phyloP scores from a whole-genome alignment of 2,797 vertebrate species.

The Hydrolagus colliei region DNA sequence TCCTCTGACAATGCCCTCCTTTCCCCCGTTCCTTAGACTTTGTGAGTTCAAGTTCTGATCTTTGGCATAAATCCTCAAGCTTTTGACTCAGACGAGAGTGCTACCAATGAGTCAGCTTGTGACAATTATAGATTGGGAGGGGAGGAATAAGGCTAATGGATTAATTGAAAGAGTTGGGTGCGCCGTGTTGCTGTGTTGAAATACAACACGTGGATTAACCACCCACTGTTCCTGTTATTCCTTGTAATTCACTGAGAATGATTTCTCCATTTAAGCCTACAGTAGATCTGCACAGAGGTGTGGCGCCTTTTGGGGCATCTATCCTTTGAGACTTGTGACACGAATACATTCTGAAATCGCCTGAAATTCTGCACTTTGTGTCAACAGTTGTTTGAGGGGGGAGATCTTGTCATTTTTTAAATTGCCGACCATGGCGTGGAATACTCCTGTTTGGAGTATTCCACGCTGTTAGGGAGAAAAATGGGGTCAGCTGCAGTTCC shows the following conservation, averaged over 20 bases:
- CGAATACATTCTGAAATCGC: background rate
- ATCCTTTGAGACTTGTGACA: background rate
- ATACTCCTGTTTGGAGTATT: no score
- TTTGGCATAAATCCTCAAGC: no score
- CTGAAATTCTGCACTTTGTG: background rate
- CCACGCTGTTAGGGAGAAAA: no score
- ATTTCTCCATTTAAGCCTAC: conserved; percentile 1
- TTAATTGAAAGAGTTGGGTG: background rate
- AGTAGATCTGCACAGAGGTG: background rate
- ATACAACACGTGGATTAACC: background rate
- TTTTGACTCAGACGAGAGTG: no score
- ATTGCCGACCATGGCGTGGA: background rate
- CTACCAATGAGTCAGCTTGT: no score
- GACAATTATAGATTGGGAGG: background rate
- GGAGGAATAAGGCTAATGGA: background rate
- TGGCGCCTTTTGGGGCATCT: background rate
- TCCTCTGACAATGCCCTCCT: no score
- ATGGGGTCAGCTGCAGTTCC: no score
- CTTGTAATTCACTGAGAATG: background rate
- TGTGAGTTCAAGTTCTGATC: no score
- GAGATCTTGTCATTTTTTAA: background rate
- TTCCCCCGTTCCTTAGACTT: no score
- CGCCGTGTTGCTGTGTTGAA: background rate
- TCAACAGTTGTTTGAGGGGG: background rate
- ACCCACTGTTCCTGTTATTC: background rate